A percentile compares a stretch with the other conserved stretches of the same genome.
Conservation (phyloP, 2,113 vertebrate species). For the Nyctereutes procyonoides region DNA sequence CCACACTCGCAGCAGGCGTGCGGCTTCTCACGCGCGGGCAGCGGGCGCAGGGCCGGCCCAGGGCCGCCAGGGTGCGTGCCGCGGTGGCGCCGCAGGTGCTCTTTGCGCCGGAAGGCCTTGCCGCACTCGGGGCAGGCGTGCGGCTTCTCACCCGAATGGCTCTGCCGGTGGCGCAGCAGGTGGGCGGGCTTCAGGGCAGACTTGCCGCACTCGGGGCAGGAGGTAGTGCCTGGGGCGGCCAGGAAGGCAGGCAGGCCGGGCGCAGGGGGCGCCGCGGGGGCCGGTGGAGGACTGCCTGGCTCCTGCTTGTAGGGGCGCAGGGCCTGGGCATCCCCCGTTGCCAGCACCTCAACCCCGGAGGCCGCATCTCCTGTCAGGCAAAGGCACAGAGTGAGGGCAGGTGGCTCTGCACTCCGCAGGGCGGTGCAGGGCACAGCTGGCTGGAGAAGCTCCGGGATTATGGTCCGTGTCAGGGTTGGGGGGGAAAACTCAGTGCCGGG, state of each 20-base stretch:
- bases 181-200: constrained; percentile 68
- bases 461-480: accelerated
- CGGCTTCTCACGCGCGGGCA: constrained; percentile 70
- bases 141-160: constrained; percentile 79
- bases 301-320: constrained; percentile 75
- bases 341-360: not conserved
- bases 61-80: constrained; percentile 80
- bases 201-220: constrained; percentile 82
- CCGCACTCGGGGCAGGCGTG: constrained; percentile 84
- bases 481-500: not conserved
- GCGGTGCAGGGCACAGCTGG: no score
- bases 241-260: constrained; percentile 48
- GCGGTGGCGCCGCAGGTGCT: constrained; percentile 83
- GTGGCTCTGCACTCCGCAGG: accelerated
- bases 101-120: constrained; percentile 84
- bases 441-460: not conserved
- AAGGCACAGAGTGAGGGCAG: not conserved
- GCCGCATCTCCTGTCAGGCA: not conserved
- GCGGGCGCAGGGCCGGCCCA: constrained; percentile 59
- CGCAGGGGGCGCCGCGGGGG: not conserved
- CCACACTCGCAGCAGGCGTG: constrained; percentile 78
- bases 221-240: not conserved
- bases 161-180: constrained; percentile 78
- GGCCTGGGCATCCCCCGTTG: not conserved
- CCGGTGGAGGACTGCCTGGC: constrained; percentile 52